Evolutionary conservation across 2,113 vertebrate genomes (phyloP), one percentile per base, ranked within the genome.

Genomic region (Gobio gobio): DNA sequence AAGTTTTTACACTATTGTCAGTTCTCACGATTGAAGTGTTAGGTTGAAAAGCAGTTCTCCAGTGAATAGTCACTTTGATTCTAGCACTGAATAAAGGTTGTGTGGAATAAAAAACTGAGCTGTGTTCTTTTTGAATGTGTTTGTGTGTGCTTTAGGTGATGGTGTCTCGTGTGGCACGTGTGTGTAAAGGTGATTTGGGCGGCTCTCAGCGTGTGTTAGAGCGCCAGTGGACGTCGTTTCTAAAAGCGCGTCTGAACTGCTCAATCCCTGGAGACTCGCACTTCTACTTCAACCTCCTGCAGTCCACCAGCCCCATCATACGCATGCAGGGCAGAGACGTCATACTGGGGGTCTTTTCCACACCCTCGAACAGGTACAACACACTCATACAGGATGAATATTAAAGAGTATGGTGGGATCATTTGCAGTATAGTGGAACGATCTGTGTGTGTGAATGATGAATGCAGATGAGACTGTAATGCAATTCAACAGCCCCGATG

Each of bases 211-310:
- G 98, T 0, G 98, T 99, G 84, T 94, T 99, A 59, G 98, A 99
- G 93, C 98, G 98, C 88, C 98, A 99, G 92, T 99, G 98, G 97
- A 99, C 98, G 0, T 98, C 98, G 0, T 99, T 99, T 91, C 95
- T 99, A 73, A 99, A 99, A 91, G 97, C 98, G 0, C 94, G 98
- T 24, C 96, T 99, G 87, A 99, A 99, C 94, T 99, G 98, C 91
- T 99, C 98, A 0, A 95, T 99, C 88, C 98, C 98, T 0, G 98
- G 98, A 0, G 98, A 99, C 64, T 97, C 97, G 0, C 98, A 99
- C 88, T 99, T 99, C 93, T 99, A 99, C 93, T 99, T 99, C 92
- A 99, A 99, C 9, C 96, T 98, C 88, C 94, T 99, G 79, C 98
- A 98, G 84, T 95, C 97, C 0, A 97, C 97, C 45, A 99, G 97